Evolutionary conservation across 2,797 vertebrate genomes (phyloP).

Genomic region (Anableps anableps): DNA sequence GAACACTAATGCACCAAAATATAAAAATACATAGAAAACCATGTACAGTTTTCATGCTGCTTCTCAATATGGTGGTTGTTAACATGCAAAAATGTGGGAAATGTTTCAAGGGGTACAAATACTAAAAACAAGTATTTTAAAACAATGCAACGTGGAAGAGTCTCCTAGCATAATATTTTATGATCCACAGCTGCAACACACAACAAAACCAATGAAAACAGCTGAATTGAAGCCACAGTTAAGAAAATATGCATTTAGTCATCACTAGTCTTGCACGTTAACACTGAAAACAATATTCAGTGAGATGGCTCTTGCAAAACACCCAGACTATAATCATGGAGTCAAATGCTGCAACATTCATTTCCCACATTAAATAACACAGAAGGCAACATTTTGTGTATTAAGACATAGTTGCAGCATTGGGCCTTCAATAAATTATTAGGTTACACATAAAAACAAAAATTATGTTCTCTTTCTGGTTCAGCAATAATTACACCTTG

Average conservation of each 20-base stretch:
- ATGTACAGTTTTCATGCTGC: not conserved
- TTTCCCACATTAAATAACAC: slow-evolving; percentile 40
- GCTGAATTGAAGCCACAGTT: not conserved
- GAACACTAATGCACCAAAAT: not conserved
- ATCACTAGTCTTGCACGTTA: slow-evolving; percentile 49
- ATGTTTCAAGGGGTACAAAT: not conserved
- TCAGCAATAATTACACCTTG: slow-evolving; percentile 5
- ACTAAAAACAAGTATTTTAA: not conserved
- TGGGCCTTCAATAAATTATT: slow-evolving; percentile 21
- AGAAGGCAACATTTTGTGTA: not conserved
- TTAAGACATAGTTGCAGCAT: slow-evolving; percentile 23
- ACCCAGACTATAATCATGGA: slow-evolving; percentile 30
- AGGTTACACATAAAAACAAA: slow-evolving; percentile 32
- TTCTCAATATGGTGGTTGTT: not conserved
- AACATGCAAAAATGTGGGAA: not conserved
- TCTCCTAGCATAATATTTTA: not conserved
- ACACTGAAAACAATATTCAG: slow-evolving; percentile 33
- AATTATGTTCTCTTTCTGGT: slow-evolving; percentile 21
- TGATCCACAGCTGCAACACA: not conserved
- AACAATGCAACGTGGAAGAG: not conserved
- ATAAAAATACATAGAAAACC: not conserved
- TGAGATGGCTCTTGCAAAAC: slow-evolving; percentile 28
- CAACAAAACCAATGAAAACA: not conserved
- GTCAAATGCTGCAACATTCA: slow-evolving; percentile 37
- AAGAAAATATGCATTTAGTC: slow-evolving; percentile 1